Evolutionary conservation across 1,140 invertebrate genomes (phyloP).

Genomic region (Reticulitermes speratus): DNA sequence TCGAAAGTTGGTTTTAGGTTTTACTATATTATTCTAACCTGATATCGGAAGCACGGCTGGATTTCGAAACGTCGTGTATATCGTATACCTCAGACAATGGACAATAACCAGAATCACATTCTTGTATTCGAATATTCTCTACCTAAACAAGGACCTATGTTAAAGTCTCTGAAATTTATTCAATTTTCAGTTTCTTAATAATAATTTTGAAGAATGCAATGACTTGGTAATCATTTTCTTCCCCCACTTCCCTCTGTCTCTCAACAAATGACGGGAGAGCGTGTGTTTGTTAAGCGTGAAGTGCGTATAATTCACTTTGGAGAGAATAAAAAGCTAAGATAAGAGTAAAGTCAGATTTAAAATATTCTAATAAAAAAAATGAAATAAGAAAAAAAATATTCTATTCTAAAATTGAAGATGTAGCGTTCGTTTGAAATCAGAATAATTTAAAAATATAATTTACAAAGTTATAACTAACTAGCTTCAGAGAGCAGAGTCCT

Average conservation of each 20-base stretch:
- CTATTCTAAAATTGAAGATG: not conserved
- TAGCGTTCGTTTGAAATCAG: not conserved
- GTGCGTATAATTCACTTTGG: too few species aligned
- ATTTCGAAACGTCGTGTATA: too few species aligned
- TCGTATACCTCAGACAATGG: too few species aligned
- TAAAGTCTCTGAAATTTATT: not conserved
- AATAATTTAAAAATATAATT: not conserved
- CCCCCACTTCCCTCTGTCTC: not conserved
- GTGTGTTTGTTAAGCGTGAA: not conserved
- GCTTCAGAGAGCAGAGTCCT: too few species aligned
- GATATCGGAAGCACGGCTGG: too few species aligned
- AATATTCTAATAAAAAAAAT: not conserved
- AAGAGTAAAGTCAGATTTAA: not conserved
- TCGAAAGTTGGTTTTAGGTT: too few species aligned
- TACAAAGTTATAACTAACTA: not conserved
- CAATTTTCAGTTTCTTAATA: not conserved
- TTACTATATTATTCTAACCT: too few species aligned
- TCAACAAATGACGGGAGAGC: not conserved
- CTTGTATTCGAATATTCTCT: not conserved
- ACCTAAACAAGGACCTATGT: not conserved
- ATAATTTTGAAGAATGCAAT: not conserved
- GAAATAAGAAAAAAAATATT: not conserved
- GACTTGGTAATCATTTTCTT: not conserved
- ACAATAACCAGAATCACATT: too few species aligned
- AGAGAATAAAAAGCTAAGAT: not conserved